Evolutionary conservation across 2,888 invertebrate genomes (phyloP).

Genomic region (Agrotis clavis): DNA sequence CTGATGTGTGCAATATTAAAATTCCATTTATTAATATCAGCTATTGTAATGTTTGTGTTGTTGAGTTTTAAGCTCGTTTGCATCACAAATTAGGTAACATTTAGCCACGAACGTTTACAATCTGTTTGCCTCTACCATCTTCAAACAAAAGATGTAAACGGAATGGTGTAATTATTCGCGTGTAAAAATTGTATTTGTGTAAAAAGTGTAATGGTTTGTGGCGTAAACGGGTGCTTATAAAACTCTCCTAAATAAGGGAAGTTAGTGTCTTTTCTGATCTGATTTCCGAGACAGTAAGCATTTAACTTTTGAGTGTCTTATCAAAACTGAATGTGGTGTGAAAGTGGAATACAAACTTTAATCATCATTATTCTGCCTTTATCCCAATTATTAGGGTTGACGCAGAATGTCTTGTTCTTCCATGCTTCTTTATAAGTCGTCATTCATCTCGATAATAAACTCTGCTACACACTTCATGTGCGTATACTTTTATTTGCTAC

Average conservation of each 20-base stretch:
- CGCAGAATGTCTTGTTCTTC: no score
- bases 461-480: no score
- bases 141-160: no score
- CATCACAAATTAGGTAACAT: neutral
- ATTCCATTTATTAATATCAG: conserved; percentile 12
- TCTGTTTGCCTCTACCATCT: no score
- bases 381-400: no score
- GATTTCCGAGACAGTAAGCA: neutral
- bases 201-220: neutral
- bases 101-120: neutral
- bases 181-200: no score
- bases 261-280: neutral
- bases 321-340: neutral
- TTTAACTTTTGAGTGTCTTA: neutral
- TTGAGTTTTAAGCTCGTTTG: neutral
- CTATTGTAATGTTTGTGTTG: conserved; percentile 1
- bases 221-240: neutral
- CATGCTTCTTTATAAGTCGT: no score
- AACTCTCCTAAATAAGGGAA: neutral
- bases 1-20: conserved; percentile 20
- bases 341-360: no score
- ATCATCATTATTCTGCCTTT: no score
- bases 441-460: no score
- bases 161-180: no score
- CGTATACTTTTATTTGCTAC: no score